Evolutionary conservation across 2,888 invertebrate species (phyloP).

Genomic region (Herminia tarsipennalis): DNA sequence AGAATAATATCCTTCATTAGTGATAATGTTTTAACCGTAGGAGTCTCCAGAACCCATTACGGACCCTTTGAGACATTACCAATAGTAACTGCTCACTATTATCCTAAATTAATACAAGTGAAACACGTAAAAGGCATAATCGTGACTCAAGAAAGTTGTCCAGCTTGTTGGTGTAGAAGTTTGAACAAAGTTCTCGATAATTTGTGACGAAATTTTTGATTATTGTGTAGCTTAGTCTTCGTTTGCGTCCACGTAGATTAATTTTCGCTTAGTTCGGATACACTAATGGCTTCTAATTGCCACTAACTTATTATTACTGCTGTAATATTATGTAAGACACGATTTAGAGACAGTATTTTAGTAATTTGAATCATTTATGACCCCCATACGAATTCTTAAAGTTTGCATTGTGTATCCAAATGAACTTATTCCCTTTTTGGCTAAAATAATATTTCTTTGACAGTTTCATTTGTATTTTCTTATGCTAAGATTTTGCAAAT

Average conservation of each 20-base stretch:
- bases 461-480: too few relatives aligned
- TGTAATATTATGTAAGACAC: too few relatives aligned
- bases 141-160: constrained; percentile 27
- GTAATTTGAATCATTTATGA: too few relatives aligned
- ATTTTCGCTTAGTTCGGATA: constrained; percentile 11
- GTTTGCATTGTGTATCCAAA: too few relatives aligned
- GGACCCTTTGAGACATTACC: constrained; percentile 29
- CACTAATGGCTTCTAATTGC: constrained; percentile 10
- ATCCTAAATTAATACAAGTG: constrained; percentile 41
- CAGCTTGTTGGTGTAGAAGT: constrained; percentile 13
- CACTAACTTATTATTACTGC: constrained; percentile 1
- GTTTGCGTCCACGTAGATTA: constrained; percentile 5
- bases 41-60: constrained; percentile 7
- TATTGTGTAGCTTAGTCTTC: neutral
- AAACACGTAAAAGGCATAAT: constrained; percentile 44
- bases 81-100: constrained; percentile 44
- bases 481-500: too few relatives aligned
- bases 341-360: too few relatives aligned
- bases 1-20: constrained; percentile 6
- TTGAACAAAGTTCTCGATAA: constrained; percentile 2
- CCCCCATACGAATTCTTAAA: too few relatives aligned
- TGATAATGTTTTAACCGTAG: constrained; percentile 8
- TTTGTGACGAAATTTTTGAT: constrained; percentile 11
- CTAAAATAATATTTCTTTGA: too few relatives aligned
- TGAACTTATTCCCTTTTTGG: too few relatives aligned